Evolutionary conservation across 92 coral and sea anemone genomes (phyloP).

Genomic region (Palythoa grandis): DNA sequence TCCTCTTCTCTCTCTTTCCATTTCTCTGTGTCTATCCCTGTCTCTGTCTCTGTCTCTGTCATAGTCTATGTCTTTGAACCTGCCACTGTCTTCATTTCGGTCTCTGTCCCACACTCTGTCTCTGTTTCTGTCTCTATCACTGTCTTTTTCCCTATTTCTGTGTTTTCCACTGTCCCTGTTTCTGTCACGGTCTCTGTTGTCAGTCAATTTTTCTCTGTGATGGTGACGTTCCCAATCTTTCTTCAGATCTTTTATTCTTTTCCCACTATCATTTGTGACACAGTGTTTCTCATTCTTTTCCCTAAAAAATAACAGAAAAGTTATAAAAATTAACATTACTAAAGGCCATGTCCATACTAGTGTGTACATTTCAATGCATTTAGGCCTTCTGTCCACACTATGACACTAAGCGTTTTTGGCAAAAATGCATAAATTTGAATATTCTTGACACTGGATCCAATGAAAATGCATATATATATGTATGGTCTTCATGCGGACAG

Average conservation of each 20-base stretch:
- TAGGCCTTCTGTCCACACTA: no score
- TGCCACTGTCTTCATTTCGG: neutral
- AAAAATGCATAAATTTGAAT: no score
- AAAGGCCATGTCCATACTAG: no score
- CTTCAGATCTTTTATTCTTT: conserved; percentile 15
- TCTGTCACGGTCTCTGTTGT: neutral
- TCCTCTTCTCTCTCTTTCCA: no score
- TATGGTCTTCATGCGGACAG: no score
- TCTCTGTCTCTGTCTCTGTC: conserved; percentile 9
- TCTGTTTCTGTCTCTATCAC: neutral
- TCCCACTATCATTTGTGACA: conserved; percentile 7
- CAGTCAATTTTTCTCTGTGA: conserved; percentile 12
- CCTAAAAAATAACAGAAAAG: conserved; percentile 13
- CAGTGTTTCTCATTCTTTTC: conserved; percentile 49
- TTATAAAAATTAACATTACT: no score
- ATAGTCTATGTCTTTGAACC: neutral
- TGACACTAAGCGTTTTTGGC: no score
- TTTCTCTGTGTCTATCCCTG: neutral
- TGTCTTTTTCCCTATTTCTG: neutral
- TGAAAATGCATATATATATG: no score
- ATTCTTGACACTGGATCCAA: no score
- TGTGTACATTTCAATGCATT: no score
- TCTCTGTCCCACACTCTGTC: neutral
- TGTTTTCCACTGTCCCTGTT: neutral
- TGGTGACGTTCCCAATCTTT: conserved; percentile 31